These are phyloP conservation scores for Holacanthella duospinosa DNA, from an alignment of 2,888 invertebrate species.

Conservation along the genomic window DNA sequence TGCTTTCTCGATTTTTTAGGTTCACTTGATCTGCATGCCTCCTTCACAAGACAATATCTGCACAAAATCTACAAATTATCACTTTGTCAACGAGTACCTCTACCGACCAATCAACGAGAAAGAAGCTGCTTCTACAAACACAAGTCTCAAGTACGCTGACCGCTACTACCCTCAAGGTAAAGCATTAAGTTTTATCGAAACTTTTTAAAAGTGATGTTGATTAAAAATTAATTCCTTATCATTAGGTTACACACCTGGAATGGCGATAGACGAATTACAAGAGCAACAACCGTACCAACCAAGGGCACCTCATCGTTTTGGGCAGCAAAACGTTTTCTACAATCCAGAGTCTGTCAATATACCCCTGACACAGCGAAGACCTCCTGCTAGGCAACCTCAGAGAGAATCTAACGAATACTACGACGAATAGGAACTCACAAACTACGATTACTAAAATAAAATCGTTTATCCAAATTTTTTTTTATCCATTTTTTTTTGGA, in stretches of 20 bases:
- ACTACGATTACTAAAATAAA: background rate
- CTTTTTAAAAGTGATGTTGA: too few species aligned
- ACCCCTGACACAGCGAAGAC: constrained; percentile 68
- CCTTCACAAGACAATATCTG: constrained; percentile 80
- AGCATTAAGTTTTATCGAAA: too few species aligned
- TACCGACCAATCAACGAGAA: constrained; percentile 78
- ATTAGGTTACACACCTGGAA: constrained; percentile 8
- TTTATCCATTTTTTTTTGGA: too few species aligned
- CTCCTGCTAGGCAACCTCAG: constrained; percentile 43
- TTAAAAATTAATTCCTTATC: background rate
- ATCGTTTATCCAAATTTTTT: too few species aligned
- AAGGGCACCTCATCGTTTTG: constrained; percentile 10
- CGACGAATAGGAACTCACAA: background rate
- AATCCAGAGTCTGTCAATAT: constrained; percentile 80
- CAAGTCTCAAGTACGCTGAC: constrained; percentile 40
- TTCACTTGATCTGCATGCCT: constrained; percentile 87
- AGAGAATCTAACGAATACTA: background rate
- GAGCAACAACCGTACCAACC: constrained; percentile 10
- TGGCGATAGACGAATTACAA: constrained; percentile 8
- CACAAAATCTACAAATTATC: constrained; percentile 72
- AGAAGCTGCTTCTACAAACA: constrained; percentile 45
- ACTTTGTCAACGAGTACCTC: constrained; percentile 84
- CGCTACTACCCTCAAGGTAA: constrained; percentile 39
- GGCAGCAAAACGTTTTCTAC: constrained; percentile 55
- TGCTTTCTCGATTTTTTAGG: constrained; percentile 50